Evolutionary conservation across 1,140 invertebrate species (phyloP).

Genomic region (Varroa destructor): DNA sequence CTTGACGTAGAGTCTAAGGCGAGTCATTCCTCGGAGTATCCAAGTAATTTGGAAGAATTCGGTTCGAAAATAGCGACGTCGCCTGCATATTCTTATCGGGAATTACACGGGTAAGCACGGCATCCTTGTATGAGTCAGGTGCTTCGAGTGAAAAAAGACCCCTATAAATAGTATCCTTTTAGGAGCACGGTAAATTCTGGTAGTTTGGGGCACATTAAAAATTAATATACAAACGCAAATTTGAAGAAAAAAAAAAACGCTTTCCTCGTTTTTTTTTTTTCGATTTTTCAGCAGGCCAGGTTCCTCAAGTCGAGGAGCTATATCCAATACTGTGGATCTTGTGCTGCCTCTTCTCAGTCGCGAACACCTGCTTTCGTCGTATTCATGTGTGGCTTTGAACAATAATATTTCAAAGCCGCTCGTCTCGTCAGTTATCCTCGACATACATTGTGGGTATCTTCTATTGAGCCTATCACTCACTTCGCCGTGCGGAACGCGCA

Average conservation of each 20-base stretch:
- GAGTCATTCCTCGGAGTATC: not conserved
- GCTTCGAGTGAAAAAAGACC: too few species aligned
- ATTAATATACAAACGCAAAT: too few species aligned
- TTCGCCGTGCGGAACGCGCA: not conserved
- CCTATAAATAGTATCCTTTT: too few species aligned
- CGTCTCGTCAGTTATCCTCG: constrained; percentile 63
- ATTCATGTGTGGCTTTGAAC: constrained; percentile 69
- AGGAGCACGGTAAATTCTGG: too few species aligned
- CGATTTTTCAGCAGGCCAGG: too few species aligned
- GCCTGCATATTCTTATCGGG: constrained; percentile 32
- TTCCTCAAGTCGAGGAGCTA: constrained; percentile 50
- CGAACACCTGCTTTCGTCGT: constrained; percentile 59
- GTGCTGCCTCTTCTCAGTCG: constrained; percentile 54
- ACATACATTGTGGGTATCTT: constrained; percentile 70
- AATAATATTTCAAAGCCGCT: constrained; percentile 61
- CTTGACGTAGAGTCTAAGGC: constrained; percentile 48
- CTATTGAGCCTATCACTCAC: not conserved
- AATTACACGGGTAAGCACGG: too few species aligned
- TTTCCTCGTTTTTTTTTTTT: too few species aligned
- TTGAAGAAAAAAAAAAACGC: too few species aligned
- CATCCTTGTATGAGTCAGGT: too few species aligned
- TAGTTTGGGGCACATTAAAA: too few species aligned
- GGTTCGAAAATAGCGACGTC: constrained; percentile 44
- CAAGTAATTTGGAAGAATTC: constrained; percentile 44
- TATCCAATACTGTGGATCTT: constrained; percentile 60